Evolutionary conservation across 2,113 vertebrate species (phyloP).

Genomic region (Pangasianodon hypophthalmus): DNA sequence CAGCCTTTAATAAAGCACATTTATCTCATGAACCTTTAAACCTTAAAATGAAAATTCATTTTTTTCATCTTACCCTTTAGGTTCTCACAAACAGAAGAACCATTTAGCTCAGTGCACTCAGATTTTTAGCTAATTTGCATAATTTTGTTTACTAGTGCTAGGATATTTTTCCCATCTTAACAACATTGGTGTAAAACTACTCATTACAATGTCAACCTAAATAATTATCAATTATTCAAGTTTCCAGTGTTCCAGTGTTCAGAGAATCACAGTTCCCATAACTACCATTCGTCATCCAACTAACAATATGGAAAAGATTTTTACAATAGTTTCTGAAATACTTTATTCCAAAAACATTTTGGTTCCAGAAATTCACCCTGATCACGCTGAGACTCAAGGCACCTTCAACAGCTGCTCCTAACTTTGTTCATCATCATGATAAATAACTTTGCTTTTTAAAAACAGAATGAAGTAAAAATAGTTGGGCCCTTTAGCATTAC

Average conservation of each 20-base stretch:
- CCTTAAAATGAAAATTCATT: too few relatives aligned
- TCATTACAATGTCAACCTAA: not conserved
- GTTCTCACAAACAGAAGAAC: too few relatives aligned
- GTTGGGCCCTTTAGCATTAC: not conserved
- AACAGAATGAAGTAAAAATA: not conserved
- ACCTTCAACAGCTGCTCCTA: not conserved
- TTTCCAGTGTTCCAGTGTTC: not conserved
- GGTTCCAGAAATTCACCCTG: not conserved
- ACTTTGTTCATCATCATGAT: not conserved
- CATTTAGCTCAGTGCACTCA: too few relatives aligned
- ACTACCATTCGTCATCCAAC: not conserved
- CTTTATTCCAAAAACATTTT: not conserved
- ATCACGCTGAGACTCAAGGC: not conserved
- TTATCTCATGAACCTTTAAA: too few relatives aligned
- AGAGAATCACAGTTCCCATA: not conserved
- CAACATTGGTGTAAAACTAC: too few relatives aligned
- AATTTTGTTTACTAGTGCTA: too few relatives aligned
- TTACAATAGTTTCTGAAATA: not conserved
- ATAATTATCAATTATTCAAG: not conserved
- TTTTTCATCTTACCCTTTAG: too few relatives aligned
- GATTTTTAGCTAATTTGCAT: too few relatives aligned
- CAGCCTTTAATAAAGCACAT: too few relatives aligned
- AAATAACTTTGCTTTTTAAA: not conserved
- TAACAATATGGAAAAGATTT: not conserved
- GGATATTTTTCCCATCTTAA: too few relatives aligned